Base-by-base conservation (phyloP, 2,113 vertebrate species). In the Pachypanchax playfairii region DNA sequence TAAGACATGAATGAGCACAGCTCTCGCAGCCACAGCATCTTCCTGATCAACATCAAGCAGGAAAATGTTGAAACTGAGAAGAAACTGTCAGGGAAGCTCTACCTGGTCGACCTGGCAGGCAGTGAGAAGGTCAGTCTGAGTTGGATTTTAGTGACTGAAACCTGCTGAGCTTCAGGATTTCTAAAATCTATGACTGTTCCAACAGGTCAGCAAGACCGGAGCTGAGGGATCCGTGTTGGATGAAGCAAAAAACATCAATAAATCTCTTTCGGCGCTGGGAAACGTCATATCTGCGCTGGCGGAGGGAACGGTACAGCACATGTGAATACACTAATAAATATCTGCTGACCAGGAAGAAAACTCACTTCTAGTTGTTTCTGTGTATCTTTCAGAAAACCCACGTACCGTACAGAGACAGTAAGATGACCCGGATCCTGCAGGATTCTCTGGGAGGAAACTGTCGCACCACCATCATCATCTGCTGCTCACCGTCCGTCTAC, bases 161-260 rank as follows among this genome's bases (percentile, higher is more conserved):
- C 12, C 13, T 5, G 17, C 11, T 15, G 29, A 20, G 20, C 13
- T 50, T 48, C 6, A 28, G 18, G 20, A 26, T n/a, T 20, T 17
- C 13, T 24, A 29, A 11, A 24, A 17, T 25, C 47, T 26, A n/a
- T 73, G 77, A 68, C 55, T 17, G 33, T n/a, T n/a, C n/a, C n/a
- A 22, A 28, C 81, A 98, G 96, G 96, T 98, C 91, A 98, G 96
- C 91, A 98, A 98, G 92, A 98, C 96, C 0, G 96, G 96, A 83
- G 96, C 96, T 0, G 96, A 98, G 88, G 96, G 96, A 3, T 91
- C 96, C 2, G 96, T 98, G 59, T 87, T 98, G 9, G 96, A 98
- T 0, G 96, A 98, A 88, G 96, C 96, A 18, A 98, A 98, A 94
- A 98, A 98, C 85, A 98, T 98, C 91, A 98, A 98, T 89, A 98